Percentiles rank a stretch among this genome's conserved stretches.
phyloP scores from a whole-genome alignment of 2,797 vertebrate species.

The Pangasius krempfi region DNA sequence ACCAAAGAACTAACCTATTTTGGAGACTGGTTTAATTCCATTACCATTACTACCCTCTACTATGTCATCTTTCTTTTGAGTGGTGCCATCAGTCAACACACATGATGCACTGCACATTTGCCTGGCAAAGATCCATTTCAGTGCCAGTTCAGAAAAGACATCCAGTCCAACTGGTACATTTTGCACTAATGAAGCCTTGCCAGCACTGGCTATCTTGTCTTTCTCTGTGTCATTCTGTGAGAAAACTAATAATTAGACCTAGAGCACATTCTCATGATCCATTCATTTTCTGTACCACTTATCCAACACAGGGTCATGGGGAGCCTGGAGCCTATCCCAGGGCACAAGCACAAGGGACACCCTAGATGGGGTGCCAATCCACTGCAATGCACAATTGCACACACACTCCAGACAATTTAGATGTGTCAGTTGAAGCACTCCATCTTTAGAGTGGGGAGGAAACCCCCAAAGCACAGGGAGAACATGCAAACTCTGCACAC shows the following conservation, averaged over 20 bases:
- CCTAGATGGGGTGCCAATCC: too few relatives aligned
- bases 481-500: too few relatives aligned
- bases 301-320: too few relatives aligned
- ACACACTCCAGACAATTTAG: too few relatives aligned
- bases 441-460: too few relatives aligned
- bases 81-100: not conserved
- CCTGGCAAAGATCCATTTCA: constrained; percentile 34
- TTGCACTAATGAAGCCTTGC: not conserved
- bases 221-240: not conserved
- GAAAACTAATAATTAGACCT: constrained; percentile 32
- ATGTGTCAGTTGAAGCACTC: too few relatives aligned
- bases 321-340: too few relatives aligned
- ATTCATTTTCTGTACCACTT: too few relatives aligned
- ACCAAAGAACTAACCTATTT: constrained; percentile 47
- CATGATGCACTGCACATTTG: constrained; percentile 21
- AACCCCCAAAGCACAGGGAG: too few relatives aligned
- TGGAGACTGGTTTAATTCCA: constrained; percentile 32
- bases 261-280: constrained; percentile 34
- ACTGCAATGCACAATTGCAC: too few relatives aligned
- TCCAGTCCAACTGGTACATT: constrained; percentile 15
- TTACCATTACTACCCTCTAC: not conserved
- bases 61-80: not conserved
- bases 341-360: too few relatives aligned
- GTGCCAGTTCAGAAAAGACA: constrained; percentile 44
- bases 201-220: not conserved